These are phyloP conservation scores for Hyperoplus immaculatus DNA, from an alignment of 2,797 vertebrate genomes.

Conservation along the genomic window DNA sequence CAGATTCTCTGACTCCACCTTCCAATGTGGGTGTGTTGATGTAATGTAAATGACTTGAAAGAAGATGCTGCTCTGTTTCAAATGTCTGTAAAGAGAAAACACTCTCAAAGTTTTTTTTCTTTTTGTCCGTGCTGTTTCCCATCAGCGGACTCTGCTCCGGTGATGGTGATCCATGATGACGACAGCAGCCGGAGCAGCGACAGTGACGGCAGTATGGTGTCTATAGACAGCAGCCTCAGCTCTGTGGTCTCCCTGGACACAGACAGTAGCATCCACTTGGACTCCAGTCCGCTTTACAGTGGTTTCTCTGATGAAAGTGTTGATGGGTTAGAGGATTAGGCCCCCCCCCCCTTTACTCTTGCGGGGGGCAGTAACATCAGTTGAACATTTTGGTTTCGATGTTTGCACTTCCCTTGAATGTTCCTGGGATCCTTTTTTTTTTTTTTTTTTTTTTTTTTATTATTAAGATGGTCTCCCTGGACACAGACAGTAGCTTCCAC, in stretches of 20 bases:
- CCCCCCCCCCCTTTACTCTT: not conserved
- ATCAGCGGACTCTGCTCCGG: slow-evolving; percentile 50
- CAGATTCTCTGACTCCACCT: no score
- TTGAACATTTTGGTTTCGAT: slow-evolving; percentile 18
- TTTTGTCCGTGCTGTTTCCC: slow-evolving; percentile 8
- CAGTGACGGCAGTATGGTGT: slow-evolving; percentile 59
- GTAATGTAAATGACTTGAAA: not conserved
- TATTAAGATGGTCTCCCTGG: slow-evolving; percentile 46
- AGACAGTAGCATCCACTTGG: slow-evolving; percentile 64
- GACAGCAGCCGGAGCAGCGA: slow-evolving; percentile 44
- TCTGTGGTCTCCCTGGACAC: slow-evolving; percentile 69
- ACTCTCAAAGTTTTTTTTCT: not conserved
- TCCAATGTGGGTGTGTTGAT: no score
- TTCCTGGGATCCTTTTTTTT: not conserved
- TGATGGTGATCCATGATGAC: slow-evolving; percentile 75
- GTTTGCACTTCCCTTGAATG: slow-evolving; percentile 9
- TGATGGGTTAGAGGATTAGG: slow-evolving; percentile 54
- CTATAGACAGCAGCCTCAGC: slow-evolving; percentile 63
- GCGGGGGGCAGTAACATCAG: not conserved
- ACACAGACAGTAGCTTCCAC: slow-evolving; percentile 65
- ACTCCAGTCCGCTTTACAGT: slow-evolving; percentile 37
- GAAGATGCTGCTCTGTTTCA: not conserved
- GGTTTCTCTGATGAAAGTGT: slow-evolving; percentile 53
- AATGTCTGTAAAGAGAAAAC: not conserved
- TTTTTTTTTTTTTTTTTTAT: not conserved